Percentiles rank a stretch among this genome's conserved stretches.
These are phyloP conservation scores for Lamprotornis superbus DNA, from an alignment of 2,113 vertebrate genomes.

Conservation along the genomic window DNA sequence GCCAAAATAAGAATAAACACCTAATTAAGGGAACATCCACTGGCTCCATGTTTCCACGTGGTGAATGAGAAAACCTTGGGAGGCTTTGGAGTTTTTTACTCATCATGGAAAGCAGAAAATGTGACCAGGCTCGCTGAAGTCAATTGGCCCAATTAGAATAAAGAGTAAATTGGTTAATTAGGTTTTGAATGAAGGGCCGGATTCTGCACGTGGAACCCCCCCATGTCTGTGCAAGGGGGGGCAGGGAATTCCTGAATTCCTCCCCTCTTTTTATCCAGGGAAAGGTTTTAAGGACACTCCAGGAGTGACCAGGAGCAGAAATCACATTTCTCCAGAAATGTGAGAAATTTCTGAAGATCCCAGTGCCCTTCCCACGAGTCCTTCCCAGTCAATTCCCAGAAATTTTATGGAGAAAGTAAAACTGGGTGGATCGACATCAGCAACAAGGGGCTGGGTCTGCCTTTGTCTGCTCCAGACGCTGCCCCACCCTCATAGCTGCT, in stretches of 20 bases:
- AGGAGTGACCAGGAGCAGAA: neutral
- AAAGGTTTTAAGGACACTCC: neutral
- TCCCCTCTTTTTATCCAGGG: neutral
- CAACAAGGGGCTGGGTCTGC: neutral
- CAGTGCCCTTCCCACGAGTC: neutral
- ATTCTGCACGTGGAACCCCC: neutral
- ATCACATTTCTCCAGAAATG: too few relatives aligned
- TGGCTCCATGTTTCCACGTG: neutral
- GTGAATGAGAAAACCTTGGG: neutral
- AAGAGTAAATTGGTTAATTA: neutral
- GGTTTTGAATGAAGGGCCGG: neutral
- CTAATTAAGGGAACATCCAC: neutral
- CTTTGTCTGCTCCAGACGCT: neutral
- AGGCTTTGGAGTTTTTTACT: neutral
- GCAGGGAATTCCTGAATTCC: neutral
- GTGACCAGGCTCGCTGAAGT: neutral
- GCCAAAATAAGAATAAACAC: neutral
- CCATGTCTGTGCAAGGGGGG: accelerated
- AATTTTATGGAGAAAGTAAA: neutral
- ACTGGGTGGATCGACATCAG: neutral
- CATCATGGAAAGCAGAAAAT: neutral
- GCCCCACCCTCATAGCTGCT: neutral
- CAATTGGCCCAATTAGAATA: neutral
- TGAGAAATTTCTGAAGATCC: neutral
- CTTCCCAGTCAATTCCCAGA: neutral